phyloP scores from a whole-genome alignment of 2,113 vertebrate species.

The Sylvilagus bachmani region DNA sequence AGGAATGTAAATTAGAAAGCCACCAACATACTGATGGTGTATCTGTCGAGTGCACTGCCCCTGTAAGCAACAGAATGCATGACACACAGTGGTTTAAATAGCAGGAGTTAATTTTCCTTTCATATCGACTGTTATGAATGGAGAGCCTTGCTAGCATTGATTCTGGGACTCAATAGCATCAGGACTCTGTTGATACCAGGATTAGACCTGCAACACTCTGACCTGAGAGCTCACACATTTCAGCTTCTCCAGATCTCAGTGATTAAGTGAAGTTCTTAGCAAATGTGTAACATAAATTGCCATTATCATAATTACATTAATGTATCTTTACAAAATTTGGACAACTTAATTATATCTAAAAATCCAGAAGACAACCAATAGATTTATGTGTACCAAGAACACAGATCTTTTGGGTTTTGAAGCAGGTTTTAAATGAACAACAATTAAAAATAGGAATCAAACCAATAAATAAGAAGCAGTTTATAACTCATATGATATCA shows the following conservation, averaged over 20 bases:
- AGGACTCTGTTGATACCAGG: neutral
- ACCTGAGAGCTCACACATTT: neutral
- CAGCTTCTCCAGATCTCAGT: neutral
- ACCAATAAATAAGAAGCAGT: neutral
- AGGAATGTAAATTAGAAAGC: conserved; percentile 1
- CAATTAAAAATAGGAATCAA: conserved; percentile 43
- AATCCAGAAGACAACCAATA: neutral
- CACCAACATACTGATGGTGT: neutral
- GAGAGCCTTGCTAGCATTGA: neutral
- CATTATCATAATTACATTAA: neutral
- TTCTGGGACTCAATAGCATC: neutral
- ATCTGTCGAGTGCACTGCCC: neutral
- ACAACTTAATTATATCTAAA: neutral
- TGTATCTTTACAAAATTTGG: neutral
- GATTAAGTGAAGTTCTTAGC: neutral
- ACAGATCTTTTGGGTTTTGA: neutral
- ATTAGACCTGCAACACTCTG: neutral
- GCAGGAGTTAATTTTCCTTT: neutral
- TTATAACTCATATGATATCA: neutral
- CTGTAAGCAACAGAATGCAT: neutral
- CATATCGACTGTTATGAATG: neutral
- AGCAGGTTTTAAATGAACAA: neutral
- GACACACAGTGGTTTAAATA: neutral
- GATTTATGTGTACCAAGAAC: neutral
- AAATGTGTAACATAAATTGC: neutral